phyloP scores from a whole-genome alignment of 2,797 vertebrate genomes.

The Rhincodon typus region DNA sequence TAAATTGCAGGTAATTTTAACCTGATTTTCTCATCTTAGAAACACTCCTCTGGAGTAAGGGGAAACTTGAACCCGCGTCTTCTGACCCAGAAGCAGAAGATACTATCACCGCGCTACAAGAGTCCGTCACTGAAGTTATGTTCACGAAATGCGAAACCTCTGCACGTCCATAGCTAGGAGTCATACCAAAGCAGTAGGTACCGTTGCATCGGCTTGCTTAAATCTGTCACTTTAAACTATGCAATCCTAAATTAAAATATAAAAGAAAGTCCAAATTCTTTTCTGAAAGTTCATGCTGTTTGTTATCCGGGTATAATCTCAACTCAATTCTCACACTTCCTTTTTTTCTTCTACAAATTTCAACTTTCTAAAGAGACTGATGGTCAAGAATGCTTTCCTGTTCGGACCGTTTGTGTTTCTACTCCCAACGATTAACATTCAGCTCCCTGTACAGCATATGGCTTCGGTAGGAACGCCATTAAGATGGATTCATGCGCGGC shows the following conservation, averaged over 20 bases:
- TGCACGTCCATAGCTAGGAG: background rate
- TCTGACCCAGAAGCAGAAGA: no score
- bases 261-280: no score
- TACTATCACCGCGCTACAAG: no score
- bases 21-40: no score
- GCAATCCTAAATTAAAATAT: background rate
- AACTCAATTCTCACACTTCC: no score
- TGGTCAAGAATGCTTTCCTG: background rate
- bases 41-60: no score
- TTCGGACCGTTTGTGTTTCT: background rate
- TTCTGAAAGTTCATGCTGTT: background rate
- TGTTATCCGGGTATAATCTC: background rate
- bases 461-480: background rate
- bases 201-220: no score
- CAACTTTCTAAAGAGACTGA: background rate
- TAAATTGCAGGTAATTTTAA: background rate
- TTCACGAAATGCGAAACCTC: background rate
- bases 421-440: no score
- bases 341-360: background rate
- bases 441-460: background rate
- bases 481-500: background rate
- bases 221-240: background rate
- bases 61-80: no score
- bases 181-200: background rate
- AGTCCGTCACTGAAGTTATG: no score